A percentile compares a stretch with the other conserved stretches of the same genome.
phyloP scores from a whole-genome alignment of 1,140 invertebrate genomes.

The Rhagoletis zephyria region DNA sequence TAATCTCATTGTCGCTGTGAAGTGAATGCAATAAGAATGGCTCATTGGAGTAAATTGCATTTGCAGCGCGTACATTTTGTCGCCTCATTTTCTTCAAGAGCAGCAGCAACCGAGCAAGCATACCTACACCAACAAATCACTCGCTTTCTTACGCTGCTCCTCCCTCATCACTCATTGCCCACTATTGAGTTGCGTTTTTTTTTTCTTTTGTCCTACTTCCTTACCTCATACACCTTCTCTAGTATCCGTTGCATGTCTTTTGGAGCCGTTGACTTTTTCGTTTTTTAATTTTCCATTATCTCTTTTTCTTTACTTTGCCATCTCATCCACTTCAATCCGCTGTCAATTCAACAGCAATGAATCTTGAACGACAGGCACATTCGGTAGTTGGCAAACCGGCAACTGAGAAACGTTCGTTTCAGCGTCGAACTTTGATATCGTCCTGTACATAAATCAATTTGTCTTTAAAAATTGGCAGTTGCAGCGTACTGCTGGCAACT shows the following conservation, averaged over 20 bases:
- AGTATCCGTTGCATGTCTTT: conserved; percentile 16
- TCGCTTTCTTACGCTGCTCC: not conserved
- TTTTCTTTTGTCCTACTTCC: not conserved
- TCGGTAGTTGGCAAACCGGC: not conserved
- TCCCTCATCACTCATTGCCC: not conserved
- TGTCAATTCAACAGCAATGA: conserved; percentile 47
- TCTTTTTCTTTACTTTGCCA: not conserved
- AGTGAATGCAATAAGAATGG: conserved; percentile 20
- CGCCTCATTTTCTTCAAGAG: conserved; percentile 10
- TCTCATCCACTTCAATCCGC: conserved; percentile 23
- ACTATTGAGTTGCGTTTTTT: not conserved
- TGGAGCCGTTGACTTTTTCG: not conserved
- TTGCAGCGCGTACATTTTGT: conserved; percentile 17
- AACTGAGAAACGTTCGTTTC: not conserved
- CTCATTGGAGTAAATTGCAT: conserved; percentile 40
- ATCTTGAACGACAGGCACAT: conserved; percentile 13
- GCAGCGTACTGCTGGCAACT: conserved; percentile 21
- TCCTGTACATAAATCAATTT: conserved; percentile 51
- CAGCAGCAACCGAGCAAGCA: too few relatives aligned
- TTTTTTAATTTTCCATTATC: not conserved
- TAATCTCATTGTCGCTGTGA: conserved; percentile 37
- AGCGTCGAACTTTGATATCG: conserved; percentile 49
- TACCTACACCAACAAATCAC: conserved; percentile 5
- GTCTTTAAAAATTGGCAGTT: conserved; percentile 48
- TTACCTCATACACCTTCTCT: conserved; percentile 9